Evolutionary conservation across 2,113 vertebrate species (phyloP).

Genomic region (Struthio camelus): DNA sequence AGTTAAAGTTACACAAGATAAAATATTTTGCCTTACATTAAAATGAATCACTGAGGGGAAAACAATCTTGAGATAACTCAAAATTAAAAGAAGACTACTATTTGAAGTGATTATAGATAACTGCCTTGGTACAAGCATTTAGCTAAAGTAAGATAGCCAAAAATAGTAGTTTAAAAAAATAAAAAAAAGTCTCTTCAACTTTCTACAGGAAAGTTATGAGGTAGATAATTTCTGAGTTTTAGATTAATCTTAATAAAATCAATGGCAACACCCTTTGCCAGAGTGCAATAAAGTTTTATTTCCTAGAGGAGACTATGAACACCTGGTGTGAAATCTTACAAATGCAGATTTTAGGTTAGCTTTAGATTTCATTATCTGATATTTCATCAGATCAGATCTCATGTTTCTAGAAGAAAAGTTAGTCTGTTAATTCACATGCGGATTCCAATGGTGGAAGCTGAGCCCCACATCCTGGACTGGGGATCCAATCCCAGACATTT

Average conservation of each 20-base stretch:
- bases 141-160: background rate
- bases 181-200: background rate
- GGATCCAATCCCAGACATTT: background rate
- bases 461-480: background rate
- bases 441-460: background rate
- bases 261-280: background rate
- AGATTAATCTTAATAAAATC: slow-evolving; percentile 5
- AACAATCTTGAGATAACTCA: background rate
- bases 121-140: background rate
- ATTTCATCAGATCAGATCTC: background rate
- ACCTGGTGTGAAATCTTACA: background rate
- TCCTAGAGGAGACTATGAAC: background rate
- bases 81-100: background rate
- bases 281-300: background rate
- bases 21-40: background rate
- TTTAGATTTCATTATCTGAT: slow-evolving; percentile 46
- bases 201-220: background rate
- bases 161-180: background rate
- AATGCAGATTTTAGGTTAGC: background rate
- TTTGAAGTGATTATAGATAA: background rate
- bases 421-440: background rate
- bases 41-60: background rate
- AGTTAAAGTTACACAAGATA: background rate
- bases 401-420: background rate
- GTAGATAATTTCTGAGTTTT: background rate